A percentile compares a stretch with the other conserved stretches of the same genome.
Evolutionary conservation across 1,140 invertebrate species (phyloP).

Genomic region (Magallana angulata): DNA sequence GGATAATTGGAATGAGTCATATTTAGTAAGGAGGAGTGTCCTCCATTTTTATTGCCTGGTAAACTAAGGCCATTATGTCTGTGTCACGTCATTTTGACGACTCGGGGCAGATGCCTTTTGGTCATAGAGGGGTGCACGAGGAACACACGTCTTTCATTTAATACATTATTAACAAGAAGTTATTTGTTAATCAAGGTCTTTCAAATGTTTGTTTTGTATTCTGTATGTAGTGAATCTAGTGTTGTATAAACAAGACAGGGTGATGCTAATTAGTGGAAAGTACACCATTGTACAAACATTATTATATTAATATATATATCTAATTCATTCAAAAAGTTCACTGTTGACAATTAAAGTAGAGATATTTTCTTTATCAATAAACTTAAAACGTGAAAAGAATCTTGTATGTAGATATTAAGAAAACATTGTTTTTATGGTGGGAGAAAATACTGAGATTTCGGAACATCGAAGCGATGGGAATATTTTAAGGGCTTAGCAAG

Average conservation of each 20-base stretch:
- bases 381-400: not conserved
- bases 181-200: conserved; percentile 33
- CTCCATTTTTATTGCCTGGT: too few species aligned
- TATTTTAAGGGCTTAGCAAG: not conserved
- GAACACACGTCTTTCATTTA: conserved; percentile 21
- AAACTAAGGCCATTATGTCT: too few species aligned
- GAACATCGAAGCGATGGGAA: not conserved
- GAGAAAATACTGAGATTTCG: not conserved
- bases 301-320: not conserved
- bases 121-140: not conserved
- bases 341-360: conserved; percentile 6
- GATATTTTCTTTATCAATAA: not conserved
- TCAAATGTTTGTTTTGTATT: conserved; percentile 5
- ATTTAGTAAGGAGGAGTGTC: too few species aligned
- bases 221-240: conserved; percentile 20
- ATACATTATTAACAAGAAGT: conserved; percentile 28
- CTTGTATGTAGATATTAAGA: not conserved
- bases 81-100: too few species aligned
- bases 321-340: not conserved
- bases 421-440: not conserved
- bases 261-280: conserved; percentile 1
- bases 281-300: not conserved
- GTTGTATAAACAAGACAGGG: conserved; percentile 28
- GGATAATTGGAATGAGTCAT: too few species aligned
- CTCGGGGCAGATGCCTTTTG: not conserved